Evolutionary conservation across 2,113 vertebrate species (phyloP).

Genomic region (Lagopus leucura): DNA sequence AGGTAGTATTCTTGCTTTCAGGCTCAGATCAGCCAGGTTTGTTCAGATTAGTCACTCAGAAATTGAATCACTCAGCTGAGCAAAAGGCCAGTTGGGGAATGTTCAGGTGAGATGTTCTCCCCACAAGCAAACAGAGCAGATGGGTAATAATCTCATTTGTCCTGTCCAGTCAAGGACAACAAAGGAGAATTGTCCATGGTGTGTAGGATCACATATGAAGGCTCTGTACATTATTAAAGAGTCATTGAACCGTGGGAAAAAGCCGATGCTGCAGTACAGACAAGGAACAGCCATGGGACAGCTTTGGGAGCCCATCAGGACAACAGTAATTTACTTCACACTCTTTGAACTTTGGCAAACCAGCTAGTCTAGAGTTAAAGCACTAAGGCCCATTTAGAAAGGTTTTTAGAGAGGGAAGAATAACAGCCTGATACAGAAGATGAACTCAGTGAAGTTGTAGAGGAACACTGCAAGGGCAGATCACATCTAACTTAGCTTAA

Average conservation of each 20-base stretch:
- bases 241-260: background rate
- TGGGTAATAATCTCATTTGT: background rate
- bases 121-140: background rate
- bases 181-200: background rate
- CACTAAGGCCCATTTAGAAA: background rate
- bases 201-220: accelerated
- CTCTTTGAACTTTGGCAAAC: background rate
- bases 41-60: background rate
- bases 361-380: background rate
- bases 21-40: background rate
- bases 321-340: background rate
- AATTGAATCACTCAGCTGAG: background rate
- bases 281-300: background rate
- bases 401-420: background rate
- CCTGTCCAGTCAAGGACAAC: background rate
- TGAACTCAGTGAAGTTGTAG: background rate
- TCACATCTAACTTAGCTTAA: background rate
- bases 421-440: background rate
- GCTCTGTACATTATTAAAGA: background rate
- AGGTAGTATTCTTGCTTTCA: background rate
- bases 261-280: background rate
- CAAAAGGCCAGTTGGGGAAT: background rate
- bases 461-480: background rate
- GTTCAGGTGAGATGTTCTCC: background rate
- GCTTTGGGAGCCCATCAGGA: background rate